phyloP scores from a whole-genome alignment of 2,888 invertebrate species.

The Melieria omissa region DNA sequence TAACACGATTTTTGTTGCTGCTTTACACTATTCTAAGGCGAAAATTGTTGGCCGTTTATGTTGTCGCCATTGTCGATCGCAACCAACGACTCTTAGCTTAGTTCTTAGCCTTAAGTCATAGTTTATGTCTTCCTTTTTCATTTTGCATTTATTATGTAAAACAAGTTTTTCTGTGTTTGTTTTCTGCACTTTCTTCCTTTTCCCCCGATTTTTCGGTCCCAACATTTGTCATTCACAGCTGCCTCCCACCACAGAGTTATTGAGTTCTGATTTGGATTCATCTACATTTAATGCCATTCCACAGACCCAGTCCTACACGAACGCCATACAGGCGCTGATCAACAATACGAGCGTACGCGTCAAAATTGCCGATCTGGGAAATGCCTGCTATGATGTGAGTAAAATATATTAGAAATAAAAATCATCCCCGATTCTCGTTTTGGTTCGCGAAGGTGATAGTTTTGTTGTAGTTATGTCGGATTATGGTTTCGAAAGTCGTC shows the following conservation, averaged over 20 bases:
- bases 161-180: conserved; percentile 33
- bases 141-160: conserved; percentile 2
- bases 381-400: conserved; percentile 81
- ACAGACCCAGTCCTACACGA: conserved; percentile 64
- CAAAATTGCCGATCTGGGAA: conserved; percentile 87
- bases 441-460: no score
- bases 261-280: conserved; percentile 48
- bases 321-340: conserved; percentile 65
- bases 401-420: no score
- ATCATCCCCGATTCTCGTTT: no score
- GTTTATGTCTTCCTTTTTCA: not conserved
- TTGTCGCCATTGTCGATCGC: no score
- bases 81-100: no score
- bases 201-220: conserved; percentile 43
- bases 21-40: no score
- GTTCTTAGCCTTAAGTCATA: no score
- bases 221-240: conserved; percentile 28
- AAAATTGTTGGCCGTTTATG: no score
- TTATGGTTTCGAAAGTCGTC: no score
- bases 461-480: no score
- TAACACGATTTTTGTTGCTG: no score
- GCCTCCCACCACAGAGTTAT: no score
- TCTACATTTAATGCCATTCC: conserved; percentile 60
- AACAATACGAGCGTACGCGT: conserved; percentile 73
- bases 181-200: conserved; percentile 45